Evolutionary conservation across 2,113 vertebrate species (phyloP), one percentile per base, ranked within the genome.

Genomic region (Leptobrachium leishanense): DNA sequence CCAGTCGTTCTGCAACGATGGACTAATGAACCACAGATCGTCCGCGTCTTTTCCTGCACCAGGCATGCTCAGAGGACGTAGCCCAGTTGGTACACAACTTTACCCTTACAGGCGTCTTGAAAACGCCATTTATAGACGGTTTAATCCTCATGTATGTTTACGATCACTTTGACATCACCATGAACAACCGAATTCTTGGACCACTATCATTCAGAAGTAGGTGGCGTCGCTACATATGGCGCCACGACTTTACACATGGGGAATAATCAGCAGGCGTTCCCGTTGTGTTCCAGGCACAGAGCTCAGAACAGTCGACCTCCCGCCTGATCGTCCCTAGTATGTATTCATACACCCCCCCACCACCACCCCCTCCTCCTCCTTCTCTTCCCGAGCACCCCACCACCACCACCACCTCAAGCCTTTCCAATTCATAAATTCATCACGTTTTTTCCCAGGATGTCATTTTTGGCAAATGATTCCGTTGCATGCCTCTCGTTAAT

Each of bases 401-500:
- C 11, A 8, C 6, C 20, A 31, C 42, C 68, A 39, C 55, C 43
- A 2, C 4, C 50, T 9, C 43, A 3, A 43, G 2, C 68, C 46
- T 72, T 77, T 83, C 69, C 81, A 81, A 83, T 83, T 87, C 90
- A 87, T 84, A 85, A 82, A 74, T 85, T 87, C 83, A 72, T 84
- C 83, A 82, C 77, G 84, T 82, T 84, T 87, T 89, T 88, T 84
- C 82, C 83, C 84, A 84, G 75, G 84, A 82, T 81, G 85, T 84
- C 76, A 79, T 75, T 86, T 85, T 79, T 83, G 85, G 84, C 85
- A 82, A 83, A 78, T 85, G 83, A 85, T 72, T 74, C 79, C 43
- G 81, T 76, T 85, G 83, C 87, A 81, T 85, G 83, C 86, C 81
- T 82, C 84, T 83, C 64, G 84, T 85, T 90, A 87, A 87, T 86